These are phyloP conservation scores for Drosophila suzukii DNA, from an alignment of 1,140 invertebrate species.

Conservation along the genomic window DNA sequence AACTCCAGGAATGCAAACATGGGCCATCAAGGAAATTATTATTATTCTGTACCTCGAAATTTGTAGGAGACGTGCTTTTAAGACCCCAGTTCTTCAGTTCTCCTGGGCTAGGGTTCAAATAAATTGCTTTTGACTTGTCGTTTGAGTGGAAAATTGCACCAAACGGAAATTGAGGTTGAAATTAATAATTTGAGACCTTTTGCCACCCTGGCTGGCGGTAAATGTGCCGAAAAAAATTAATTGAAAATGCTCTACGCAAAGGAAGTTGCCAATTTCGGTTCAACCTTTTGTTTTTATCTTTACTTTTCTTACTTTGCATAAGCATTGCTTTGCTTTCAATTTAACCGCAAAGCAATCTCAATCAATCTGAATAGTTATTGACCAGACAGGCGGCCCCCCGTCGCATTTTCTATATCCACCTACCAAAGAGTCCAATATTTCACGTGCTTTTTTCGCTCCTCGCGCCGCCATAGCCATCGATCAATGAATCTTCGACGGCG, in stretches of 20 bases:
- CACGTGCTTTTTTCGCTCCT: constrained; percentile 67
- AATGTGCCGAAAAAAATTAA: constrained; percentile 37
- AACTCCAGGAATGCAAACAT: constrained; percentile 28
- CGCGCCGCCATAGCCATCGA: constrained; percentile 49
- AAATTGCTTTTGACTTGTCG: constrained; percentile 79
- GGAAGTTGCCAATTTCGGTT: constrained; percentile 34
- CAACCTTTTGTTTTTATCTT: neutral
- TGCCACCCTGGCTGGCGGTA: neutral
- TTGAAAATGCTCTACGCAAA: constrained; percentile 17
- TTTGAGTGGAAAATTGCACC: constrained; percentile 71
- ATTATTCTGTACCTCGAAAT: constrained; percentile 59
- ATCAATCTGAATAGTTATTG: constrained; percentile 74
- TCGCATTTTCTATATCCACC: constrained; percentile 17
- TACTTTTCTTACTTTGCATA: constrained; percentile 56
- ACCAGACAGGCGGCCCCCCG: constrained; percentile 29
- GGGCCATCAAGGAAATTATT: constrained; percentile 41
- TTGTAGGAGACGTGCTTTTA: constrained; percentile 56
- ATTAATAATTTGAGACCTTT: constrained; percentile 36
- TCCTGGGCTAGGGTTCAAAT: constrained; percentile 69
- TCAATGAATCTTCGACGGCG: constrained; percentile 65
- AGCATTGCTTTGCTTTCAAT: constrained; percentile 62
- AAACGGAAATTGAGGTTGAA: constrained; percentile 40
- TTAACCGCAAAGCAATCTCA: constrained; percentile 62
- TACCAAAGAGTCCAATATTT: constrained; percentile 64
- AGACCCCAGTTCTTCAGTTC: constrained; percentile 7